Evolutionary conservation across 2,113 vertebrate species (phyloP).

Genomic region (Oncorhynchus masou): DNA sequence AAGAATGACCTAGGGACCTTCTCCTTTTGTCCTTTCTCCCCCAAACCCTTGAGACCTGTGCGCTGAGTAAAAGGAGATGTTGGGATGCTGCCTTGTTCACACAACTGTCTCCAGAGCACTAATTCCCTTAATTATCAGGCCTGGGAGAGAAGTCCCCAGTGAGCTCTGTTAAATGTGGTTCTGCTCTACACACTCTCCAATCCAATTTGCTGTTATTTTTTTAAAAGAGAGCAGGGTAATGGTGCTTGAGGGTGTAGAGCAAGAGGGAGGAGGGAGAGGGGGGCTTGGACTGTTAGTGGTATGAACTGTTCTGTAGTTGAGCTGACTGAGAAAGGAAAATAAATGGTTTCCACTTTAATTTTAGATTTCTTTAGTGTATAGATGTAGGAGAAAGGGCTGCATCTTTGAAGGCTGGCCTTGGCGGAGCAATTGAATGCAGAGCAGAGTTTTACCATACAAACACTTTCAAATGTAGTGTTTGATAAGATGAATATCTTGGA

Average conservation of each 20-base stretch:
- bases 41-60: slow-evolving; percentile 43
- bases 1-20: slow-evolving; percentile 36
- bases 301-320: slow-evolving; percentile 16
- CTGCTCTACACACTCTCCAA: slow-evolving; percentile 50
- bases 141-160: slow-evolving; percentile 44
- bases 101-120: slow-evolving; percentile 59
- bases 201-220: slow-evolving; percentile 49
- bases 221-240: slow-evolving; percentile 36
- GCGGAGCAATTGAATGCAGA: not conserved
- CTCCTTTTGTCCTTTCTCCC: slow-evolving; percentile 13
- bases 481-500: not conserved
- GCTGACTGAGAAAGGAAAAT: not conserved
- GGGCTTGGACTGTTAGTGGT: slow-evolving; percentile 29
- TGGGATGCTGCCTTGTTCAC: slow-evolving; percentile 50
- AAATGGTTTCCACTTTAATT: not conserved
- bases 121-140: slow-evolving; percentile 69
- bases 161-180: slow-evolving; percentile 48
- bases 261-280: slow-evolving; percentile 18
- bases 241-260: slow-evolving; percentile 36
- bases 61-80: slow-evolving; percentile 43
- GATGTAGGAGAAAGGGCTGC: not conserved
- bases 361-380: not conserved
- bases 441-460: not conserved
- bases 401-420: not conserved
- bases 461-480: not conserved